Conservation (phyloP, 2,888 invertebrate genomes). For the Trichopoda pennipes region DNA sequence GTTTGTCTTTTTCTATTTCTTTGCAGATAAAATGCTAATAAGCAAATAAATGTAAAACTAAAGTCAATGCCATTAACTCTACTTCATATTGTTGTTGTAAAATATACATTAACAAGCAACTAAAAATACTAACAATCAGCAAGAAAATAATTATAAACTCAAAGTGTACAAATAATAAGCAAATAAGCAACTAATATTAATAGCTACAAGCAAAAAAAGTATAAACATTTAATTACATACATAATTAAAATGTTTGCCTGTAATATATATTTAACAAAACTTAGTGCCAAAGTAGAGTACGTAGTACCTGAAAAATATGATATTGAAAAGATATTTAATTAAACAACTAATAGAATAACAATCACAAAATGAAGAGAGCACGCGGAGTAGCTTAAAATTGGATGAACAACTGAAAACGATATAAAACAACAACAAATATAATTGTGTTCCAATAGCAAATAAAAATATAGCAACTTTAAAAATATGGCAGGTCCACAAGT, state of each 20-base stretch:
- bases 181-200: constrained; percentile 41
- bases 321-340: constrained; percentile 34
- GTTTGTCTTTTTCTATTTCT: constrained; percentile 55
- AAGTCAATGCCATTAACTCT: constrained; percentile 64
- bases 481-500: constrained; percentile 80
- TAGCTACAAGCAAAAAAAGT: constrained; percentile 22
- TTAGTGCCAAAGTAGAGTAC: constrained; percentile 65
- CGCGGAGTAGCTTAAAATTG: constrained; percentile 25
- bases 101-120: constrained; percentile 58
- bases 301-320: constrained; percentile 62
- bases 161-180: constrained; percentile 37
- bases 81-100: constrained; percentile 56
- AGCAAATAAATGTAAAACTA: constrained; percentile 29
- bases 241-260: constrained; percentile 58
- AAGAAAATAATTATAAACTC: constrained; percentile 14
- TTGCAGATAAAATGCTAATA: constrained; percentile 65
- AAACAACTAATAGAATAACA: neutral
- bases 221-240: neutral
- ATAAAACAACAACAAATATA: constrained; percentile 19
- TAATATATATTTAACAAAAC: constrained; percentile 39
- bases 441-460: constrained; percentile 69
- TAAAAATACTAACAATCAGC: constrained; percentile 61
- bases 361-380: constrained; percentile 32
- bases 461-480: constrained; percentile 30
- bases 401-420: neutral